A percentile compares a stretch with the other conserved stretches of the same genome.
phyloP scores from a whole-genome alignment of 2,797 vertebrate species.

The Periparus ater region DNA sequence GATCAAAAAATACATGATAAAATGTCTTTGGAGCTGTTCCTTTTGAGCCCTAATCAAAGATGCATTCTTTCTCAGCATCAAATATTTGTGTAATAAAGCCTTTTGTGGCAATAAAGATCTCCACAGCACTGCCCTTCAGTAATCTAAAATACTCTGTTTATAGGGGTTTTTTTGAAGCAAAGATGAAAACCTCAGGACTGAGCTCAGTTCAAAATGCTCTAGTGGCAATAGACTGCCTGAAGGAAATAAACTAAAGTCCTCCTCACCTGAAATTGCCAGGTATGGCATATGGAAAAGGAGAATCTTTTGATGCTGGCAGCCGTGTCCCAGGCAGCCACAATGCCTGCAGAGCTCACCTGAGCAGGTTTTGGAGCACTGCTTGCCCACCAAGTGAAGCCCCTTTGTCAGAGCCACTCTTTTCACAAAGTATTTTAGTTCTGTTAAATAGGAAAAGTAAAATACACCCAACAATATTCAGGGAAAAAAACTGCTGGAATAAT shows the following conservation, averaged over 20 bases:
- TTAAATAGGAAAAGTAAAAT: neutral
- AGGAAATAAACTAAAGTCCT: neutral
- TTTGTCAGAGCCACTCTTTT: neutral
- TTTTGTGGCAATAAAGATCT: neutral
- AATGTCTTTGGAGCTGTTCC: neutral
- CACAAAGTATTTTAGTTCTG: neutral
- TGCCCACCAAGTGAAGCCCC: neutral
- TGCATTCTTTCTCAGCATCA: neutral
- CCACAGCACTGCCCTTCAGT: neutral
- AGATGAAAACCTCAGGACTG: neutral
- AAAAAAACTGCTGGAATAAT: neutral
- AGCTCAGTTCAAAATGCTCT: neutral
- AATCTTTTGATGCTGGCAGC: neutral
- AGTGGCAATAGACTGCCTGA: neutral
- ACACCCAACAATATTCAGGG: neutral
- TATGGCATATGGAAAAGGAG: neutral
- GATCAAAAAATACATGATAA: constrained; percentile 10
- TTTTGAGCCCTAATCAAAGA: neutral
- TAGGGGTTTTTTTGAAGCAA: neutral
- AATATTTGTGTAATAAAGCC: neutral
- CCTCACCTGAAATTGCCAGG: neutral
- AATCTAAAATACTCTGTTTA: neutral
- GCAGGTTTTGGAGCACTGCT: neutral
- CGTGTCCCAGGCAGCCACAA: neutral
- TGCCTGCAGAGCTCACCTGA: neutral